Conservation (phyloP, 64 coral and sea anemone genomes). For the Platygyra sinensis region DNA sequence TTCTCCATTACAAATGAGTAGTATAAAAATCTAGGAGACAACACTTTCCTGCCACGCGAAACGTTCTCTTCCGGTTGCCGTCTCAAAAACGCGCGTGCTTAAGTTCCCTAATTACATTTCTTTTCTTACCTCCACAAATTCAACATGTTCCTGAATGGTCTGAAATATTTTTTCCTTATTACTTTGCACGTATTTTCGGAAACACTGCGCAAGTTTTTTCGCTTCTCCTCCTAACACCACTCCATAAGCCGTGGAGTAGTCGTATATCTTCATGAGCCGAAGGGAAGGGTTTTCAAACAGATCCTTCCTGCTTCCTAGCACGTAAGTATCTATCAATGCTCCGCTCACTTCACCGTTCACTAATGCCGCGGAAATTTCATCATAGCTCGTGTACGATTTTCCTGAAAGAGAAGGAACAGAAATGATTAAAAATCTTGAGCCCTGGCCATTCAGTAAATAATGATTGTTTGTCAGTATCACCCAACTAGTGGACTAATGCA, state of each 20-base stretch:
- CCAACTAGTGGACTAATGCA: too few relatives aligned
- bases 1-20: too few relatives aligned
- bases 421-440: not conserved
- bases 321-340: constrained; percentile 75
- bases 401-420: constrained; percentile 1
- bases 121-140: constrained; percentile 60
- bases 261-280: constrained; percentile 65
- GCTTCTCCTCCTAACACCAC: constrained; percentile 66
- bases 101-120: not conserved
- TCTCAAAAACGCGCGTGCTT: too few relatives aligned
- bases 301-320: constrained; percentile 57
- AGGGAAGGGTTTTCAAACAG: constrained; percentile 61
- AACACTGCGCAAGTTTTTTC: constrained; percentile 57
- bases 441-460: too few relatives aligned
- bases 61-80: too few relatives aligned
- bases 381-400: constrained; percentile 51
- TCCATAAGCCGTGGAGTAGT: constrained; percentile 75
- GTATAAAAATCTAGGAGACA: too few relatives aligned
- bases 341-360: constrained; percentile 66
- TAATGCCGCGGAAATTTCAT: constrained; percentile 57
- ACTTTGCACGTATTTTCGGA: constrained; percentile 52
- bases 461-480: too few relatives aligned
- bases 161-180: constrained; percentile 60
- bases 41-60: too few relatives aligned
- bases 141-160: constrained; percentile 42